Base-by-base conservation (phyloP, 2,113 vertebrate species). In the Genyomyrus donnyi region DNA sequence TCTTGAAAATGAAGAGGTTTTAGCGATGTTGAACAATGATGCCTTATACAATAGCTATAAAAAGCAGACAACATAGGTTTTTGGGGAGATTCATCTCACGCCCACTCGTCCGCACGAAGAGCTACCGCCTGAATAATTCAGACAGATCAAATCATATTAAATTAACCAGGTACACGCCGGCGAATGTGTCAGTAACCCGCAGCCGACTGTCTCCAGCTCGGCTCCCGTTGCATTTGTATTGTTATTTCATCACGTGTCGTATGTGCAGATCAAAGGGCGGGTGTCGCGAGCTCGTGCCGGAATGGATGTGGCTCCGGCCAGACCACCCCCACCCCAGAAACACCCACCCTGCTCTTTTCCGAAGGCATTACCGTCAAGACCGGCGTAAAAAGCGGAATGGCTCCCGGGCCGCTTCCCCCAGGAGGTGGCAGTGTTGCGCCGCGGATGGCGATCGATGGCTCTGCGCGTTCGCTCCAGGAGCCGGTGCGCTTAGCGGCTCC, bases 391-490 rank as follows among this genome's bases (percentile, higher is more conserved):
- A 50, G 24, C 50, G 1, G 11, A 84, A 31, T 42, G 35, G 10
- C 7, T 45, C 53, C 39, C 31, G 52, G 17, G 4, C 21, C 21
- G 8, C 8, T 77, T n/a, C 15, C 66, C 46, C 85, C 89, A 83
- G 58, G 10, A 88, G 89, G 48, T 90, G 89, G 89, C 27, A 80
- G 48, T 90, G 85, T 90, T 80, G 89, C 62, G 5, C 62, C 49
- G 15, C 46, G 46, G 17, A 88, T 19, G 53, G 24, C 52, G 8
- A 3, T 19, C 27, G 4, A 35, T 21, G 27, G 11, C 7, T 24
- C 31, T 9, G 15, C 6, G 27, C 11, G 31, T 35, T 84, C 1
- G 35, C 3, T 19, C 15, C 3, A 42, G 85, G 8, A 49, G n/a
- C 62, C 49, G 6, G 8, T 5, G 58, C 45, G 24, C 42, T 39